Conservation (phyloP, 2,113 vertebrate species). For the Thalassoma bifasciatum region DNA sequence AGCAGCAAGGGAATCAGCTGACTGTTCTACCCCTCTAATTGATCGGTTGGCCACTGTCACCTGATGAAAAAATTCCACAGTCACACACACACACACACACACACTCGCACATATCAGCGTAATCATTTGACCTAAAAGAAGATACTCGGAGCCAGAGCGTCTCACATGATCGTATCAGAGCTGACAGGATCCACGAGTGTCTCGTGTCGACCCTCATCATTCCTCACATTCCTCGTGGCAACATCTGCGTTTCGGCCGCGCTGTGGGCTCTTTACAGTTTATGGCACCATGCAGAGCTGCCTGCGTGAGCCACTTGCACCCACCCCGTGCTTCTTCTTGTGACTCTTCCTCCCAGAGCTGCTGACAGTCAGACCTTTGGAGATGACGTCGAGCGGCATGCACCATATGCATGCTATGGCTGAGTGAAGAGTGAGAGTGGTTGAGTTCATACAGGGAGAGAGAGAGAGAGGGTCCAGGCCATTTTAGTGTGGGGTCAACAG, state of each 20-base stretch:
- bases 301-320: not conserved
- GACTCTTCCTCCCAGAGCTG: conserved; percentile 42
- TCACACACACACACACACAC: too few species aligned
- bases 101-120: conserved; percentile 21
- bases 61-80: conserved; percentile 34
- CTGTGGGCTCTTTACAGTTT: conserved; percentile 21
- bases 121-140: conserved; percentile 55
- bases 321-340: conserved; percentile 32
- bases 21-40: conserved; percentile 36
- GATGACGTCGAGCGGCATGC: conserved; percentile 29
- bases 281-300: conserved; percentile 16
- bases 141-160: conserved; percentile 35
- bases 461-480: conserved; percentile 33
- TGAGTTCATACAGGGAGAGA: conserved; percentile 21
- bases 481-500: conserved; percentile 64
- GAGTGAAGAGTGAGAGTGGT: not conserved
- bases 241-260: conserved; percentile 36
- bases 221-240: conserved; percentile 68
- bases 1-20: conserved; percentile 32
- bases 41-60: conserved; percentile 47
- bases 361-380: conserved; percentile 62
- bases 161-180: conserved; percentile 69
- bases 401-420: not conserved
- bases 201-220: conserved; percentile 53
- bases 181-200: conserved; percentile 65